These are phyloP conservation scores for Rhabditoides inermis DNA, from an alignment of 2,888 invertebrate genomes.

Conservation along the genomic window DNA sequence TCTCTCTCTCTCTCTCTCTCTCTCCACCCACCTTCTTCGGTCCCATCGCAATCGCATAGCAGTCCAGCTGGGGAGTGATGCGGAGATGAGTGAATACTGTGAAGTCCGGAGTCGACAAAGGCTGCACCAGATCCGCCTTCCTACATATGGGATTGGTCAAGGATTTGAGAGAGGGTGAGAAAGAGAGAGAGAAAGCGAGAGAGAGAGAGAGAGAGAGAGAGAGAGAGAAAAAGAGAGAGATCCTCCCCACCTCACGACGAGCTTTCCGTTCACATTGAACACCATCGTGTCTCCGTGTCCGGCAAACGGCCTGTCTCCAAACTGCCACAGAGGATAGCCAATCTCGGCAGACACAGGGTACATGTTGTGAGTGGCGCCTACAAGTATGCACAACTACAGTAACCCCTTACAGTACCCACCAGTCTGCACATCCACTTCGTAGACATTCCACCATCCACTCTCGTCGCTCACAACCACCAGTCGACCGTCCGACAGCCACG, in stretches of 20 bases:
- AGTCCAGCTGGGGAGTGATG: constrained; percentile 1
- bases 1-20: neutral
- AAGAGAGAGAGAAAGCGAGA: neutral
- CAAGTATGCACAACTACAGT: neutral
- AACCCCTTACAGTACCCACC: constrained; percentile 1
- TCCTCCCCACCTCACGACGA: neutral
- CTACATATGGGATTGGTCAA: neutral
- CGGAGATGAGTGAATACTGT: constrained; percentile 20
- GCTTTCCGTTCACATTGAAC: constrained; percentile 1
- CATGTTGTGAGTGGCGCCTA: constrained; percentile 16
- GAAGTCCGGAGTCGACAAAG: constrained; percentile 19
- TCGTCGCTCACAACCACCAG: constrained; percentile 53
- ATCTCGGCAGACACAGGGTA: constrained; percentile 21
- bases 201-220: no score
- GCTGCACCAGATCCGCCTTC: neutral
- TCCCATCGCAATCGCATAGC: neutral
- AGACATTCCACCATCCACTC: constrained; percentile 55
- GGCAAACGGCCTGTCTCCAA: constrained; percentile 23
- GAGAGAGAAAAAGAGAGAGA: no score
- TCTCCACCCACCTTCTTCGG: neutral
- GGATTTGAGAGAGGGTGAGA: no score
- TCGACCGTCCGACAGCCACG: constrained; percentile 52
- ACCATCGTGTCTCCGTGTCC: neutral
- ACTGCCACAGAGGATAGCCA: constrained; percentile 34
- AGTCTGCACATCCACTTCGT: constrained; percentile 37